Evolutionary conservation across 2,113 vertebrate genomes (phyloP), one percentile per base, ranked within the genome.

Genomic region (Sceloporus tristichus): DNA sequence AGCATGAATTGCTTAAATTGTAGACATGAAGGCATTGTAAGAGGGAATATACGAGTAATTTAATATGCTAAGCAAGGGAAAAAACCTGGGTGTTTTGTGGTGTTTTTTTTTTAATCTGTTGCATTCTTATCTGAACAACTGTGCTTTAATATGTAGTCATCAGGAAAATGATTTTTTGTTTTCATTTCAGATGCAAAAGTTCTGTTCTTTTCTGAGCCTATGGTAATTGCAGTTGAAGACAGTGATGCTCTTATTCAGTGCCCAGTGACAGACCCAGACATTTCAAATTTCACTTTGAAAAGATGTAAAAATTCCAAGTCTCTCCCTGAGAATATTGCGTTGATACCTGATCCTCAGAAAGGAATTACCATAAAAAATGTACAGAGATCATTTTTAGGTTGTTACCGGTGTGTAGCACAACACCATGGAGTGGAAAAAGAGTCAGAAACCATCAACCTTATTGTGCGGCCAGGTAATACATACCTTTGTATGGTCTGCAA

Each of bases 221-320:
- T 91, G 3, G 88, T 97, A 93, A 93, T 98, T 9, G 96, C 93
- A 23, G 97, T 95, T 59, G 98, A 97, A 91, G 98, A 98, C 85
- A 96, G 94, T 1, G 94, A 93, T n/a, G 95, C 94, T 0, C 91
- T 96, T 74, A 97, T 99, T n/a, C 95, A 97, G 1, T 99, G 99
- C 94, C 96, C 97, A 0, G 96, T 98, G 86, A 98, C 98, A 1
- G 98, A 99, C 94, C 98, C 99, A 10, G 93, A 90, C 59, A 94
- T 98, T 95, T 91, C 92, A 0, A 92, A 96, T 92, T 96, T 98
- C 93, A 96, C 94, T 0, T 95, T 99, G 93, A 96, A 93, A 91
- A 97, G 75, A 1, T 99, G 98, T 1, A 90, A 71, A 71, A 71
- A 96, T 0, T 92, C 97, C 65, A 90, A 83, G 66, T 91, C 92